A percentile compares a stretch with the other conserved stretches of the same genome.
These are phyloP conservation scores for Pelmatolapia mariae DNA, from an alignment of 2,113 vertebrate species.

Conservation along the genomic window DNA sequence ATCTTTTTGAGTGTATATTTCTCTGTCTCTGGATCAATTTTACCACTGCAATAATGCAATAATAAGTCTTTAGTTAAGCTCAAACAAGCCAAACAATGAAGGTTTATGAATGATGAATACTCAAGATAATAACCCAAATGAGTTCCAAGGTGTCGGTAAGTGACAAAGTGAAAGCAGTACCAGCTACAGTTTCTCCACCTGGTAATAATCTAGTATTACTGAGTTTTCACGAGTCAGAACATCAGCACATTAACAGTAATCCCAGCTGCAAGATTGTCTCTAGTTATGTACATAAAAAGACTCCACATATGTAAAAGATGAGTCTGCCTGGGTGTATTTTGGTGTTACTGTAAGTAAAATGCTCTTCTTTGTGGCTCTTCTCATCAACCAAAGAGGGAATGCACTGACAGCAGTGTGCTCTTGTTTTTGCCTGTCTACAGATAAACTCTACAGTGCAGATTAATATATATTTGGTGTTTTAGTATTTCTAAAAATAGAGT, in stretches of 20 bases:
- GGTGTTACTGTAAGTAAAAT: background rate
- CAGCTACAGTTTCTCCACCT: background rate
- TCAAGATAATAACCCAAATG: background rate
- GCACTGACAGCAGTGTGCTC: background rate
- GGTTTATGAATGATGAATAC: rapidly evolving
- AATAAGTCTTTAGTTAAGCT: background rate
- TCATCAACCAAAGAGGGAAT: background rate
- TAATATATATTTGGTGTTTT: background rate
- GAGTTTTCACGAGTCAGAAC: background rate
- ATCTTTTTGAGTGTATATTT: rapidly evolving
- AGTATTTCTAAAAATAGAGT: background rate
- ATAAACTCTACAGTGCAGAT: background rate
- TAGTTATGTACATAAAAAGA: background rate
- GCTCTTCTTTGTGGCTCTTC: background rate
- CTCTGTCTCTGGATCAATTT: background rate
- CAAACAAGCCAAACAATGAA: background rate
- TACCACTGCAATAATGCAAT: background rate
- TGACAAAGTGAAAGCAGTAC: background rate
- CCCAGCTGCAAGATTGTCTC: background rate
- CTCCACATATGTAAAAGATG: rapidly evolving
- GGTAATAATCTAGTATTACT: background rate
- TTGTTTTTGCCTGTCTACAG: background rate
- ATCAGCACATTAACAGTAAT: background rate
- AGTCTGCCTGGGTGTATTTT: rapidly evolving
- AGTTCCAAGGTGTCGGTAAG: background rate